A percentile compares a stretch with the other conserved stretches of the same genome.
Evolutionary conservation across 2,797 vertebrate genomes (phyloP).

Genomic region (Acipenser ruthenus): DNA sequence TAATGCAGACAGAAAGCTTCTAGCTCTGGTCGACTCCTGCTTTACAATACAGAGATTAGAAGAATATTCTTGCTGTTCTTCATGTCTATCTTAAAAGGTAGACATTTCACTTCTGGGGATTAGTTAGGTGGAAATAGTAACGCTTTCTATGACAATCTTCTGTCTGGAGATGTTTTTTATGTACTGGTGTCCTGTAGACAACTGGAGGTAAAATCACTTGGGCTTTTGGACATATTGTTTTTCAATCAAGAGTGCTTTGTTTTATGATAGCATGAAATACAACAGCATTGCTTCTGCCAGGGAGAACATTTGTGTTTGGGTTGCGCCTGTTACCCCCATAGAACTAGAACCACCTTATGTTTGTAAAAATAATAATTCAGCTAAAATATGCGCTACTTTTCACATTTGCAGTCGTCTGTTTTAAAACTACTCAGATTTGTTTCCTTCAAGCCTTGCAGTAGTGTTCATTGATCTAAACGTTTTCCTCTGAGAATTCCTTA

Average conservation of each 20-base stretch:
- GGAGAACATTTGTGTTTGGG: neutral
- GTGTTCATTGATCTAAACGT: conserved; percentile 2
- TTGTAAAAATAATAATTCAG: conserved; percentile 8
- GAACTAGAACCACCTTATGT: neutral
- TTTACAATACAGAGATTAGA: conserved; percentile 18
- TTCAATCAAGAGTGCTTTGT: neutral
- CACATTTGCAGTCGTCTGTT: conserved; percentile 7
- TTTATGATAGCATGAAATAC: neutral
- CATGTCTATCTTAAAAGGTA: conserved; percentile 27
- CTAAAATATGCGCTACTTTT: neutral
- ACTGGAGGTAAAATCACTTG: conserved; percentile 25
- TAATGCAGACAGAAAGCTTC: too few species aligned
- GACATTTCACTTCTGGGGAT: conserved; percentile 30
- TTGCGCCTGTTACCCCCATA: neutral
- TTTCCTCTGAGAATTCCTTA: conserved; percentile 3
- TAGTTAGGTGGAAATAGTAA: conserved; percentile 23
- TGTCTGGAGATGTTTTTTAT: conserved; percentile 26
- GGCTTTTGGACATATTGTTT: conserved; percentile 25
- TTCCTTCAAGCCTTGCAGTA: too few species aligned
- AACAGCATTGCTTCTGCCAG: neutral
- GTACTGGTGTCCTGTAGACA: conserved; percentile 33
- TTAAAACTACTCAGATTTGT: conserved; percentile 10
- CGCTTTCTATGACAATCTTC: conserved; percentile 24
- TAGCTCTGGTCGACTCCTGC: too few species aligned
- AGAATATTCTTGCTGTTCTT: conserved; percentile 22